Evolutionary conservation across 2,888 invertebrate genomes (phyloP), one percentile per base, ranked within the genome.

Genomic region (Timandra comae): DNA sequence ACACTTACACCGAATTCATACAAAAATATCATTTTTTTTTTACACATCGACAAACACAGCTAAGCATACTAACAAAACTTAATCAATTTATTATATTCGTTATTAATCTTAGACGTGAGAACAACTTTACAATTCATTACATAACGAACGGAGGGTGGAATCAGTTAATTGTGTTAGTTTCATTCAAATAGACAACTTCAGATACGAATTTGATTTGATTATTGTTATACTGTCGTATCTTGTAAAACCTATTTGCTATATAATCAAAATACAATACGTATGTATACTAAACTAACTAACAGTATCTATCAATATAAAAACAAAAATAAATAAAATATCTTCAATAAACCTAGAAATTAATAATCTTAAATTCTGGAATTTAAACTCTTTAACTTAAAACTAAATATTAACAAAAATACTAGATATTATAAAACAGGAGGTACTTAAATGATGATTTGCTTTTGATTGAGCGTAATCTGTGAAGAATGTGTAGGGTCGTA

Each of bases 1-100:
- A 71, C 66, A 68, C 72, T 75, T 76, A 76, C 56, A 61, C 65
- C 63, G 59, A 73, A 72, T 72, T 66, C 79, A 81, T 84, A 85
- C 79, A 85, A 85, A 85, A 85, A 84, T 85, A 85, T 82, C 70
- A 64, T 77, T 80, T 79, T 3, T n/a, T 75, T 70, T 79, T 76
- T 76, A 78, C 69, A 73, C 70, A 67, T 67, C 56, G 66, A 70
- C 68, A 64, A 68, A 70, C 68, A 70, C 59, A 56, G 70, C 72
- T 76, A 80, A 78, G 74, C 80, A 72, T 67, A 58, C 54, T 64
- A 59, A 63, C 41, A 58, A 53, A n/a, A 52, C 40, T 46, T 53
- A 52, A 41, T 51, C 30, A 37, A 41, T 36, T 33, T 30, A 35
- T 29, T 31, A 30, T 25, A 39, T 29, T 29, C 27, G 22, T 31